Conservation (phyloP, 2,888 invertebrate genomes). For the Notocelia uddmanniana region DNA sequence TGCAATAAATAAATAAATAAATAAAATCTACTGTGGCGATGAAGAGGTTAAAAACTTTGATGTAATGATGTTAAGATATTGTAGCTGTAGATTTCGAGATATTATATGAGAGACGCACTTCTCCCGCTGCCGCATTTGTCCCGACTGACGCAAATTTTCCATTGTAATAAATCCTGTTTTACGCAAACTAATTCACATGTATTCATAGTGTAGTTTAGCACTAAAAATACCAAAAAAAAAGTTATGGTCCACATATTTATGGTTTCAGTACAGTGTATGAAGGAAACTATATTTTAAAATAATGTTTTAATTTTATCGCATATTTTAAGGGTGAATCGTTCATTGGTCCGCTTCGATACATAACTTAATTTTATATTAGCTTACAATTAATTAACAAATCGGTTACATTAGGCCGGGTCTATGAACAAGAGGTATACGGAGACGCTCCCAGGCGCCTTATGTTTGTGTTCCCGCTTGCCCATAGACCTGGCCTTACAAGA, state of each 20-base stretch:
- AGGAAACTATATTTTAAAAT: conserved; percentile 46
- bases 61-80: too few species aligned
- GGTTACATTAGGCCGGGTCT: not conserved
- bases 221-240: conserved; percentile 53
- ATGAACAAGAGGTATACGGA: too few species aligned
- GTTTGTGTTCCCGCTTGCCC: not conserved
- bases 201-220: conserved; percentile 51
- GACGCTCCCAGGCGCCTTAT: too few species aligned
- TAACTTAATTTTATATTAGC: conserved; percentile 44
- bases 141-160: conserved; percentile 70
- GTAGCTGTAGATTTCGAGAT: too few species aligned
- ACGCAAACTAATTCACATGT: conserved; percentile 55
- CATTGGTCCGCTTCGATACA: conserved; percentile 45
- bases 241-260: conserved; percentile 47
- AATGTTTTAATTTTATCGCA: conserved; percentile 46
- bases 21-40: too few species aligned
- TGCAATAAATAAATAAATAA: too few species aligned
- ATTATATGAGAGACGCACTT: too few species aligned
- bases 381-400: conserved; percentile 43
- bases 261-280: conserved; percentile 43
- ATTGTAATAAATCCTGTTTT: conserved; percentile 63
- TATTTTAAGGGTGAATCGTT: conserved; percentile 41
- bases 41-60: too few species aligned
- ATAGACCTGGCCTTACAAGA: not conserved
- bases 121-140: too few species aligned